These are phyloP conservation scores for Bombus picipes DNA, from an alignment of 1,140 invertebrate genomes.

Conservation along the genomic window DNA sequence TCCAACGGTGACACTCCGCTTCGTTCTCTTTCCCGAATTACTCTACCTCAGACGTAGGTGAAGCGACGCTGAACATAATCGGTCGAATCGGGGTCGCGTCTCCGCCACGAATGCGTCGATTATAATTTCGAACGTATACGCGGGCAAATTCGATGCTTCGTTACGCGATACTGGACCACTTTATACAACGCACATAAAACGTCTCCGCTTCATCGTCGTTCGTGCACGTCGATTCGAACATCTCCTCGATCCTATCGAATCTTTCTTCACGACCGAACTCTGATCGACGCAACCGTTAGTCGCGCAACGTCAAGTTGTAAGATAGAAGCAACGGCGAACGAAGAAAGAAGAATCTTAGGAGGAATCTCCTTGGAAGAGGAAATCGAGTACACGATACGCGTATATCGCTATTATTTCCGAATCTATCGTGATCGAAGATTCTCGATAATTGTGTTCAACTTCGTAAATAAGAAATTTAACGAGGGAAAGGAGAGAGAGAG, in stretches of 20 bases:
- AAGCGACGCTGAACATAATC: constrained; percentile 33
- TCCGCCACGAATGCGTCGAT: constrained; percentile 1
- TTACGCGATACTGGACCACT: background rate
- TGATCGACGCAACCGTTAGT: background rate
- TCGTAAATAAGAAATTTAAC: constrained; percentile 64
- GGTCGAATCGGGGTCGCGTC: background rate
- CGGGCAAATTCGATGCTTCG: background rate
- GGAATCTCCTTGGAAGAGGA: background rate
- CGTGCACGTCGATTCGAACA: background rate
- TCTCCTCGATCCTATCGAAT: background rate
- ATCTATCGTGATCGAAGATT: constrained; percentile 73
- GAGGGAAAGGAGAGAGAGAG: constrained; percentile 3
- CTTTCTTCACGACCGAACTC: background rate
- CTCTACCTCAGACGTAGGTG: constrained; percentile 71
- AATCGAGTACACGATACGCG: constrained; percentile 38
- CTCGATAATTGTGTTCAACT: constrained; percentile 78
- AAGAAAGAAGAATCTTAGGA: background rate
- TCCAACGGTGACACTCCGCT: constrained; percentile 52
- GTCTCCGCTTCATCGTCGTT: background rate
- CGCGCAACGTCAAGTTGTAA: background rate
- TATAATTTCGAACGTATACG: background rate
- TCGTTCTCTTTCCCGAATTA: constrained; percentile 68
- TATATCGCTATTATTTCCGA: constrained; percentile 58
- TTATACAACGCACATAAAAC: constrained; percentile 14
- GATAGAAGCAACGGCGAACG: background rate